Evolutionary conservation across 2,888 invertebrate species (phyloP).

Genomic region (Andrena marginata): DNA sequence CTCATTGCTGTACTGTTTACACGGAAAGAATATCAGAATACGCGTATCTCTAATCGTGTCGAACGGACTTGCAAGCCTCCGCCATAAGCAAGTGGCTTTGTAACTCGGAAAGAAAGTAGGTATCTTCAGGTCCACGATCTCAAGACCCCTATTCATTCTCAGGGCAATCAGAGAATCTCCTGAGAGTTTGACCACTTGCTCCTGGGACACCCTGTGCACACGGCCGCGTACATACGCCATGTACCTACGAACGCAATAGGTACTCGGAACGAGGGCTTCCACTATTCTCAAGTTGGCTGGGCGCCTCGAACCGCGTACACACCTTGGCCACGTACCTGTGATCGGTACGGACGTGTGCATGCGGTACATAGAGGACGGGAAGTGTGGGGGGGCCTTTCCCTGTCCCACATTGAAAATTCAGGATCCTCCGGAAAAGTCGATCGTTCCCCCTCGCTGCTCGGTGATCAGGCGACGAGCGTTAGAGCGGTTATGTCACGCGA

Average conservation of each 20-base stretch:
- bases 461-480: conserved; percentile 9
- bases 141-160: neutral
- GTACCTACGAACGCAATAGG: conserved; percentile 47
- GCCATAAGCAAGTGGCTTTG: too few species aligned
- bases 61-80: too few species aligned
- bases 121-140: neutral
- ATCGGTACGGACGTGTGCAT: conserved; percentile 11
- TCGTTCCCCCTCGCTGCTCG: conserved; percentile 9
- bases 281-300: conserved; percentile 72
- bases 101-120: too few species aligned
- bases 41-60: too few species aligned
- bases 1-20: neutral
- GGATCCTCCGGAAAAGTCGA: conserved; percentile 54
- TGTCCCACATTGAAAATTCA: conserved; percentile 63
- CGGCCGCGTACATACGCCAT: conserved; percentile 34
- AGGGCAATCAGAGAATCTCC: neutral
- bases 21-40: too few species aligned
- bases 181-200: neutral
- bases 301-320: conserved; percentile 60
- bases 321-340: conserved; percentile 19
- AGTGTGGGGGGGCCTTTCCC: conserved; percentile 25
- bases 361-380: conserved; percentile 6
- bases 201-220: neutral
- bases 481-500: conserved; percentile 25
- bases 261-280: conserved; percentile 63